Evolutionary conservation across 64 coral and sea anemone species (phyloP), one percentile per base, ranked within the genome.

Genomic region (Acropora tenuis): DNA sequence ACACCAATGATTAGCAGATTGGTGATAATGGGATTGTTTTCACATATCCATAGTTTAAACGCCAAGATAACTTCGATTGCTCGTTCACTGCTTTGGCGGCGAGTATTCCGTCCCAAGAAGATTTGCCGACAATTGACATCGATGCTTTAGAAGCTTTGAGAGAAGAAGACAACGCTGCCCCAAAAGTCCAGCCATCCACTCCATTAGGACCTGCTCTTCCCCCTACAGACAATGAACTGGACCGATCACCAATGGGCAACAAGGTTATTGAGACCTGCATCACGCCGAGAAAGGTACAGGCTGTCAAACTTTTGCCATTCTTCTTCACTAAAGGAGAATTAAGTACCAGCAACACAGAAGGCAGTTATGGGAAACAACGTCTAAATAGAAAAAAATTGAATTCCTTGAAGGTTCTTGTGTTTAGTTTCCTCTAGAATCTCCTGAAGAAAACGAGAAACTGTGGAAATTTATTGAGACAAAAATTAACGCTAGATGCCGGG

Each of bases 311-410:
- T 3, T 10, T 80, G 19, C 78, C 78, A 55, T 80, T 50, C 48
- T 80, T 80, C 78, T 80, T 80, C 78, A 19, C 8, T 41, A 55
- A 80, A 10, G 55, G 57, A 42, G 78, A 80, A 80, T 30, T 80
- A 41, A 80, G 4, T 42, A 30, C 13, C 40, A 76, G 74, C 74
- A 76, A 76, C 74, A 76, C 74, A 17, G 74, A 76, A 9, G 74
- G 74, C 40, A 76, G 41, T 47, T 30, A 76, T 76, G 74, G 74
- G 8, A 76, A 76, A 44, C 46, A 42, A 42, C n/a, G 8, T 19
- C 74, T 76, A 1, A n/a, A 76, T n/a, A 76, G 16, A 10, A 76
- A 76, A 10, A 76, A 76, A 47, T 18, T 76, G 9, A 42, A 76
- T 76, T 76, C 74, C 74, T 10, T 76, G 41, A 76, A 76, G 17